These are phyloP conservation scores for Drosophila saltans DNA, from an alignment of 1,140 invertebrate species.

Conservation along the genomic window DNA sequence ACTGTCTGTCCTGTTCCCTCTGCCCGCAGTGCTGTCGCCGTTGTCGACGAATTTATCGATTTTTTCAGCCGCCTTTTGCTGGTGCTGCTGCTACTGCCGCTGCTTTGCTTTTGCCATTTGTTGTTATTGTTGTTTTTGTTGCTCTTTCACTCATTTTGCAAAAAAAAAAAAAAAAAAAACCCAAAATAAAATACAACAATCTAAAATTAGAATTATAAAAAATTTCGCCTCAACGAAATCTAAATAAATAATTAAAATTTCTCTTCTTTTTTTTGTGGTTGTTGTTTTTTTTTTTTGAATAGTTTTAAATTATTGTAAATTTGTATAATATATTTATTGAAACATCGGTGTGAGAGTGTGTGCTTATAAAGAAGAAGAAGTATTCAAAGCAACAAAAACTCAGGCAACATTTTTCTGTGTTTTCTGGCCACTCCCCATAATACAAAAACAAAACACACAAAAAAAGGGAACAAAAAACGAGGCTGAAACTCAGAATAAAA, in stretches of 20 bases:
- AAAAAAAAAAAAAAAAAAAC: not conserved
- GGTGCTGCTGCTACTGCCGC: constrained; percentile 15
- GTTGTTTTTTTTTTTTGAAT: not conserved
- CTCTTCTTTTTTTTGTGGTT: constrained; percentile 9
- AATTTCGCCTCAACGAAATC: not conserved
- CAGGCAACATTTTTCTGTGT: constrained; percentile 25
- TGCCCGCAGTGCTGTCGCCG: constrained; percentile 38
- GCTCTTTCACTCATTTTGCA: constrained; percentile 23
- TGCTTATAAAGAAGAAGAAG: constrained; percentile 18
- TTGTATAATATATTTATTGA: constrained; percentile 20
- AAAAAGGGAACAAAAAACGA: constrained; percentile 20
- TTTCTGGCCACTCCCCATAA: constrained; percentile 42
- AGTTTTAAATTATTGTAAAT: not conserved
- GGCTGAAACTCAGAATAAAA: not conserved
- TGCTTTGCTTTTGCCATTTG: constrained; percentile 38
- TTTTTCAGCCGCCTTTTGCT: constrained; percentile 57
- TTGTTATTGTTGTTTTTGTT: constrained; percentile 46
- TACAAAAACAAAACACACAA: constrained; percentile 28
- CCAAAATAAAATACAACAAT: not conserved
- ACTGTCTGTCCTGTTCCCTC: constrained; percentile 10
- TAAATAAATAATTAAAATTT: constrained; percentile 9
- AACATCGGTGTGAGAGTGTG: constrained; percentile 29
- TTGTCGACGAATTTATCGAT: constrained; percentile 70
- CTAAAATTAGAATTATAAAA: not conserved
- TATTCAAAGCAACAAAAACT: constrained; percentile 17